Evolutionary conservation across 2,888 invertebrate species (phyloP), one percentile per base, ranked within the genome.

Genomic region (Lysandra bellargus): DNA sequence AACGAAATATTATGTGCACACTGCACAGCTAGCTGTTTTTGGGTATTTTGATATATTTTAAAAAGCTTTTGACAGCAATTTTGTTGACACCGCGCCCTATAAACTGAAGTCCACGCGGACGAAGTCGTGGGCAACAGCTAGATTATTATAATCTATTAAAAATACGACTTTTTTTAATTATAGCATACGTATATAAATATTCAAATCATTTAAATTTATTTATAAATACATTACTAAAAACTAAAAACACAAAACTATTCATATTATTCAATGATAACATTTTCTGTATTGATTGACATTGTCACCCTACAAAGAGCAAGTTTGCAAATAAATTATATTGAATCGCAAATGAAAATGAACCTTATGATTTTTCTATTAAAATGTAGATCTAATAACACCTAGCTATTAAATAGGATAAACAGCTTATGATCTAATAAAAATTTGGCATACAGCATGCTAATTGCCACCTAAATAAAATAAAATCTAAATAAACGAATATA

Each of bases 301-400:
- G 80, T 79, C 76, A 78, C 78, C 78, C 57, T 79, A 78, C 73
- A 74, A 75, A 23, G 9, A 23, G 75, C 30, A n/a, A 75, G 49
- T 75, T 9, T 75, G 75, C 30, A 75, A 75, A 49, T 75, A 44
- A 33, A 33, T 75, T 44, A 30, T 49, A 14, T 49, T 44, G 49
- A 49, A 30, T 17, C 12, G 7, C 30, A 23, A 23, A 75, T 75
- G 30, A 75, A 49, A 49, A 75, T 44, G 44, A 75, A 49, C 49
- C 44, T 44, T 44, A 75, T 49, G 3, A 23, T 4, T 75, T 49
- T 23, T 4, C 23, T 64, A 64, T 74, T 44, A 23, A 74, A 74
- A 74, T 74, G 9, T 30, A 64, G 30, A 64, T 30, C 30, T 64
- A 9, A 9, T 64, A 64, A 23, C 64, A 9, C 23, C 1, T 64